phyloP scores from a whole-genome alignment of 2,113 vertebrate species.

The Pseudopipra pipra region DNA sequence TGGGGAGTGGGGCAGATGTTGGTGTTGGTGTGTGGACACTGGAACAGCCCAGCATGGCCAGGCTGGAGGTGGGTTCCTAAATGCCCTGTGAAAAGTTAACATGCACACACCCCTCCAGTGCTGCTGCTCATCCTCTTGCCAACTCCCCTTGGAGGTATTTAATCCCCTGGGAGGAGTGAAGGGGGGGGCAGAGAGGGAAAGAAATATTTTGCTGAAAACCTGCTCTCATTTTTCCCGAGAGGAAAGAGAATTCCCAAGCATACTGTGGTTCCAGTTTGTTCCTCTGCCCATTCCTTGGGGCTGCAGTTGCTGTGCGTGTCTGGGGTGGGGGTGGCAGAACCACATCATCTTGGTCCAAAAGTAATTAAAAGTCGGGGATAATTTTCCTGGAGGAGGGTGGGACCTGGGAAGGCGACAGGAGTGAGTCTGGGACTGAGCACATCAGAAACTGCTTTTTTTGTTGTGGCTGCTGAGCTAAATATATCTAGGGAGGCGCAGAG shows the following conservation, averaged over 20 bases:
- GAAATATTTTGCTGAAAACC: background rate
- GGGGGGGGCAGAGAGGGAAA: background rate
- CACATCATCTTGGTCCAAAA: background rate
- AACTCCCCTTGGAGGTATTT: background rate
- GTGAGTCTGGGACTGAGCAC: background rate
- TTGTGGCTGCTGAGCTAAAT: slow-evolving; percentile 32
- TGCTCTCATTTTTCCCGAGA: background rate
- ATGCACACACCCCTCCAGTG: accelerated
- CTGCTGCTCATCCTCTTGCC: background rate
- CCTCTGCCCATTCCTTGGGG: background rate
- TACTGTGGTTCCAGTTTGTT: background rate
- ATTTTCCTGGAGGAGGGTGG: slow-evolving; percentile 8
- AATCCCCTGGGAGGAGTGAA: background rate
- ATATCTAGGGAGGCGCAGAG: background rate
- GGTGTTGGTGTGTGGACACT: background rate
- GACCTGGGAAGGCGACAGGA: slow-evolving; percentile 11
- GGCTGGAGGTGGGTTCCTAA: background rate
- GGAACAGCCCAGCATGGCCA: background rate
- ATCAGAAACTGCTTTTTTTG: slow-evolving; percentile 23
- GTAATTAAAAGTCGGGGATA: slow-evolving; percentile 23
- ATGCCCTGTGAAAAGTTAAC: background rate
- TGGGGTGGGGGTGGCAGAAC: background rate
- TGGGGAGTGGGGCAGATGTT: background rate
- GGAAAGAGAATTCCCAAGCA: background rate
- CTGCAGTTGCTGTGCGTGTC: background rate